A percentile compares a stretch with the other conserved stretches of the same genome.
Evolutionary conservation across 1,140 invertebrate genomes (phyloP).

Genomic region (Pteromalus puparum): DNA sequence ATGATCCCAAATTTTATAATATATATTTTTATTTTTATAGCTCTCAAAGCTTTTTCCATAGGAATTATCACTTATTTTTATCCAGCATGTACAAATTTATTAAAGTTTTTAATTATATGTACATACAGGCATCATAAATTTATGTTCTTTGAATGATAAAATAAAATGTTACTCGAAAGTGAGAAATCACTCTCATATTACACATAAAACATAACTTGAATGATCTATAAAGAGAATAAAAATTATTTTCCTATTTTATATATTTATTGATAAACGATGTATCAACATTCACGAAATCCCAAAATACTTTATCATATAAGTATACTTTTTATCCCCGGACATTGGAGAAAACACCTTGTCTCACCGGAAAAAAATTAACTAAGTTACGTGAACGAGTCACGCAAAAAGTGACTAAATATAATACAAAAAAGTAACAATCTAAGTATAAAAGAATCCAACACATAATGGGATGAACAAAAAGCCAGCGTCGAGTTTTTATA

Average conservation of each 20-base stretch:
- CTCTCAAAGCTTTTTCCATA: background rate
- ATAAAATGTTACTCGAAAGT: slow-evolving; percentile 3
- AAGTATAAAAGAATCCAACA: slow-evolving; percentile 6
- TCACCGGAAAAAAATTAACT: background rate
- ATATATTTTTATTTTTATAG: slow-evolving; percentile 11
- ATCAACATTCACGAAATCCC: too few species aligned
- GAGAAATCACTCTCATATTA: background rate
- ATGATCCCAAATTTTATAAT: slow-evolving; percentile 1
- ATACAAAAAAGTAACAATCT: background rate
- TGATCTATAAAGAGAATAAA: background rate
- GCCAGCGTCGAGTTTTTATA: background rate
- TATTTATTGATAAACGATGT: background rate
- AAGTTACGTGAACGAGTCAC: background rate
- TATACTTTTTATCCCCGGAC: too few species aligned
- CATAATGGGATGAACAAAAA: slow-evolving; percentile 13
- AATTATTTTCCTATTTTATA: background rate
- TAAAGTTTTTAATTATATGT: too few species aligned
- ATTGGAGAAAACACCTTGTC: background rate
- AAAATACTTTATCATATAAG: too few species aligned
- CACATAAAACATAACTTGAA: background rate
- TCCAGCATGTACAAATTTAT: too few species aligned
- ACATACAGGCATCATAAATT: background rate
- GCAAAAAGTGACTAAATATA: background rate
- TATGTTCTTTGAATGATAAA: slow-evolving; percentile 13
- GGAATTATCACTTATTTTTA: background rate